phyloP scores from a whole-genome alignment of 2,888 invertebrate genomes.

The Eledone cirrhosa region DNA sequence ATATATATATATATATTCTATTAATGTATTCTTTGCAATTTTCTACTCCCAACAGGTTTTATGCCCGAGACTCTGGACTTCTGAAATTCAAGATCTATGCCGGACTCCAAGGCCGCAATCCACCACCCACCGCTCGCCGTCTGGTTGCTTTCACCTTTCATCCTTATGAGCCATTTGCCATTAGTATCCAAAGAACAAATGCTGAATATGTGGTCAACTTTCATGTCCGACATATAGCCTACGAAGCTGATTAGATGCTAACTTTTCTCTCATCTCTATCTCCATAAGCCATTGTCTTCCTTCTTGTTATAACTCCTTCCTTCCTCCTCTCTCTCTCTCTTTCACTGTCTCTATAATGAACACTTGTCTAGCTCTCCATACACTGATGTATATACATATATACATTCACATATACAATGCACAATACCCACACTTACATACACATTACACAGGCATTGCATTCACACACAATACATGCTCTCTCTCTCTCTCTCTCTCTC shows the following conservation, averaged over 20 bases:
- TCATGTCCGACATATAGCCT: slow-evolving; percentile 78
- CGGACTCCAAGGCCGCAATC: slow-evolving; percentile 71
- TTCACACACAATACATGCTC: too few relatives aligned
- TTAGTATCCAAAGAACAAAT: slow-evolving; percentile 92
- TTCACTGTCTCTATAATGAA: background rate
- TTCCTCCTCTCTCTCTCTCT: background rate
- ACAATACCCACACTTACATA: too few relatives aligned
- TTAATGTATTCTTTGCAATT: too few relatives aligned
- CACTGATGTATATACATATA: background rate
- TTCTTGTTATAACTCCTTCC: background rate
- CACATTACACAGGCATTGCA: too few relatives aligned
- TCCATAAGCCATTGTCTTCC: background rate
- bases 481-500: too few relatives aligned
- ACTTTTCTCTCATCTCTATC: background rate
- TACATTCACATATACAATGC: background rate
- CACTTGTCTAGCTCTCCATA: background rate
- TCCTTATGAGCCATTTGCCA: slow-evolving; percentile 94
- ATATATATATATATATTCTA: too few relatives aligned
- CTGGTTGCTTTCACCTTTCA: slow-evolving; percentile 95
- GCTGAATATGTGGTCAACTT: slow-evolving; percentile 94
- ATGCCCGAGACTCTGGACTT: slow-evolving; percentile 81
- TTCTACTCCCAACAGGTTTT: slow-evolving; percentile 74
- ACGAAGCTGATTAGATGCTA: background rate
- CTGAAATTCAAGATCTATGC: slow-evolving; percentile 82
- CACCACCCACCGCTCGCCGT: slow-evolving; percentile 73